Evolutionary conservation across 1,140 invertebrate genomes (phyloP).

Genomic region (Helicoverpa zea): DNA sequence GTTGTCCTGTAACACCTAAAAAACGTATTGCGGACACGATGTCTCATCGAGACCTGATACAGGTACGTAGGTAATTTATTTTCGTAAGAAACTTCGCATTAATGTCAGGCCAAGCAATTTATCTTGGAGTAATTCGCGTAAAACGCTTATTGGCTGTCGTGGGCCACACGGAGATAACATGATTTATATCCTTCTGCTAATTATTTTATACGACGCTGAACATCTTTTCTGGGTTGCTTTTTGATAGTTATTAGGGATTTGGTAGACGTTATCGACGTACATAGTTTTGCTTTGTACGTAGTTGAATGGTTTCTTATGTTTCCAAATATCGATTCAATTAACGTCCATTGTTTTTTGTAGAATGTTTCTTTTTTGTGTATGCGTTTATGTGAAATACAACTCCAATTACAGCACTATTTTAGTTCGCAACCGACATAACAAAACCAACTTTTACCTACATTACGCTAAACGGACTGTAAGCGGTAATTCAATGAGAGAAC

Average conservation of each 20-base stretch:
- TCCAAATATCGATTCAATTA: background rate
- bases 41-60: slow-evolving; percentile 60
- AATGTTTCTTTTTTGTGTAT: too few relatives aligned
- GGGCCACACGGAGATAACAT: slow-evolving; percentile 73
- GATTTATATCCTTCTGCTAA: slow-evolving; percentile 74
- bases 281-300: too few relatives aligned
- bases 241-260: slow-evolving; percentile 19
- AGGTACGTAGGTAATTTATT: slow-evolving; percentile 77
- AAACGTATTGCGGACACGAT: slow-evolving; percentile 54
- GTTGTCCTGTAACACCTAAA: slow-evolving; percentile 49
- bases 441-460: slow-evolving; percentile 28
- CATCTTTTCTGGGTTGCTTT: slow-evolving; percentile 38
- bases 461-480: slow-evolving; percentile 27
- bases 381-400: background rate
- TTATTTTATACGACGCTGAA: slow-evolving; percentile 60
- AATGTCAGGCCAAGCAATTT: slow-evolving; percentile 79
- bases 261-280: background rate
- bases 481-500: slow-evolving; percentile 51
- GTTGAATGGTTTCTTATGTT: background rate
- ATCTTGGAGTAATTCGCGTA: slow-evolving; percentile 78
- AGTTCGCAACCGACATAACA: background rate
- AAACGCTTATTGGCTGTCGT: slow-evolving; percentile 82
- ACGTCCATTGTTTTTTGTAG: too few relatives aligned
- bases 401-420: background rate
- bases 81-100: slow-evolving; percentile 76